A percentile compares a stretch with the other conserved stretches of the same genome.
phyloP scores from a whole-genome alignment of 2,797 vertebrate species.

The Vultur gryphus region DNA sequence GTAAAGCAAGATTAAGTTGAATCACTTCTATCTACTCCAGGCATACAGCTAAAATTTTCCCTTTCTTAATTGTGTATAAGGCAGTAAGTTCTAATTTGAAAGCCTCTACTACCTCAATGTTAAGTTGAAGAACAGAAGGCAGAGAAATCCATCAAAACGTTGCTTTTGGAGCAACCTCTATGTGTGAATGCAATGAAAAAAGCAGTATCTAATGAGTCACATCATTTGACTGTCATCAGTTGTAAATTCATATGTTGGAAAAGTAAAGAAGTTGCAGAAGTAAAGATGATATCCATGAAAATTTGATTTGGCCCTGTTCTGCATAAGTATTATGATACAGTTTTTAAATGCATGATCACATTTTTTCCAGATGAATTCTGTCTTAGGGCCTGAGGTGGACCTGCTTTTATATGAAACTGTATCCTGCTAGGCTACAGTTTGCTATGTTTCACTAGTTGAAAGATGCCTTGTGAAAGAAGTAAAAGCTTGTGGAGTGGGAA shows the following conservation, averaged over 20 bases:
- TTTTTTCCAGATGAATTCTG: background rate
- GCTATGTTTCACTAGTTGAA: background rate
- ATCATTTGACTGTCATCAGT: background rate
- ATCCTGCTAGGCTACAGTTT: background rate
- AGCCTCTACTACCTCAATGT: background rate
- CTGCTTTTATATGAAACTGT: background rate
- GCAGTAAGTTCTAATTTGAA: background rate
- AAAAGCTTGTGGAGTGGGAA: background rate
- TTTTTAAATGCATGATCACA: background rate
- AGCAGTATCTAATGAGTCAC: background rate
- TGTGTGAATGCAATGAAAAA: background rate
- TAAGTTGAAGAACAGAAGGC: background rate
- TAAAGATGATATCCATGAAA: background rate
- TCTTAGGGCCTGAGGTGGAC: background rate
- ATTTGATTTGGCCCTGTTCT: background rate
- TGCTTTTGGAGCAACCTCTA: background rate
- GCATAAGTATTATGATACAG: background rate
- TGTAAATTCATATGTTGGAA: background rate
- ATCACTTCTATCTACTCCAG: background rate
- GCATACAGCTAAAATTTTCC: background rate
- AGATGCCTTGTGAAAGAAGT: background rate
- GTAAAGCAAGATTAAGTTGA: background rate
- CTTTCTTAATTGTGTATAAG: background rate
- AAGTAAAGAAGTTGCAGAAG: background rate
- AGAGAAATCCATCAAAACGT: background rate